phyloP scores from a whole-genome alignment of 1,140 invertebrate genomes.

The Psix sp. region DNA sequence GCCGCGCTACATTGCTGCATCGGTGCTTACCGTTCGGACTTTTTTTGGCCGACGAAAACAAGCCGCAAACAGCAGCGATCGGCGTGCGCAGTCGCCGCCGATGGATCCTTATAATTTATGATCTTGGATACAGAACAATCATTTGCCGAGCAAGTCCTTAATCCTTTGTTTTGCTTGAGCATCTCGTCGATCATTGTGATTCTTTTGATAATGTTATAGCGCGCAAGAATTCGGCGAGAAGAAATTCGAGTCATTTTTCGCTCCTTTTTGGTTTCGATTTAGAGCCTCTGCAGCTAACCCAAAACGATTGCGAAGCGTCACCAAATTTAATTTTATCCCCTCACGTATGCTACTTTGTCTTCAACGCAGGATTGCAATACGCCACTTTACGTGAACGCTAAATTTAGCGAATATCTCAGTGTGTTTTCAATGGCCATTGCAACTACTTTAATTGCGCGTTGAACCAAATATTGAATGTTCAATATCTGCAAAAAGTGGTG shows the following conservation, averaged over 20 bases:
- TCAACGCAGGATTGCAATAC: slow-evolving; percentile 49
- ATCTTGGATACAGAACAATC: slow-evolving; percentile 7
- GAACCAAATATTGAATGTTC: not conserved
- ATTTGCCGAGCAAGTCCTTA: not conserved
- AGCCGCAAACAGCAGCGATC: slow-evolving; percentile 3
- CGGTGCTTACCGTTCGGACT: too few relatives aligned
- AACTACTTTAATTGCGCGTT: slow-evolving; percentile 27
- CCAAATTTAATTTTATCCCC: slow-evolving; percentile 56
- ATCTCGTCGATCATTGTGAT: not conserved
- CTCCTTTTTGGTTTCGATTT: too few relatives aligned
- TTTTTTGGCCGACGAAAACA: too few relatives aligned
- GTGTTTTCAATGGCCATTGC: slow-evolving; percentile 58
- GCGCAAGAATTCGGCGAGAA: too few relatives aligned
- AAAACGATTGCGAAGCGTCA: slow-evolving; percentile 8
- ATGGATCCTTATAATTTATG: slow-evolving; percentile 12
- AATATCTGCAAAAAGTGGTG: too few relatives aligned
- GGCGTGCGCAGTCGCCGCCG: not conserved
- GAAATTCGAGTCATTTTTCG: too few relatives aligned
- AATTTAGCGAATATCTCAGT: slow-evolving; percentile 55
- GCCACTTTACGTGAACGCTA: slow-evolving; percentile 48
- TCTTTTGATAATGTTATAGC: not conserved
- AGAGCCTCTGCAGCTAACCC: too few relatives aligned
- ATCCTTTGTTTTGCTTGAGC: slow-evolving; percentile 5
- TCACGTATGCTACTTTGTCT: slow-evolving; percentile 46
- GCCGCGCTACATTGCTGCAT: slow-evolving; percentile 24